A percentile compares a stretch with the other conserved stretches of the same genome.
Evolutionary conservation across 2,888 invertebrate species (phyloP).

Genomic region (Xanthia icteritia): DNA sequence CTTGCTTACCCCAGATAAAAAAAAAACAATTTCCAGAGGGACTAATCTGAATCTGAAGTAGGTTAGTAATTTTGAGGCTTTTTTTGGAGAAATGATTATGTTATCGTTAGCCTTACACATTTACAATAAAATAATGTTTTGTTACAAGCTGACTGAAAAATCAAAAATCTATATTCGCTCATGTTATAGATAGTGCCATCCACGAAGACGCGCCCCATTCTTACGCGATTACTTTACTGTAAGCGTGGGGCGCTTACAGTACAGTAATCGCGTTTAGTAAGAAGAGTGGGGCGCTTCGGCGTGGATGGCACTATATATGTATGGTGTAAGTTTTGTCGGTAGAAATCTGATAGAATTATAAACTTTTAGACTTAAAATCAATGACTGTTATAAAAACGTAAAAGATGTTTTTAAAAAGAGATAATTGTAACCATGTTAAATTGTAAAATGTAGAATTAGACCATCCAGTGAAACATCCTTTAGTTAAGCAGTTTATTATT

Average conservation of each 20-base stretch:
- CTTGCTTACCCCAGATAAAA: background rate
- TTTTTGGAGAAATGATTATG: background rate
- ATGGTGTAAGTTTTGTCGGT: background rate
- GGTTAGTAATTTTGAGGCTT: constrained; percentile 1
- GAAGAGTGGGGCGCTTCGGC: no score
- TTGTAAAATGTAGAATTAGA: background rate
- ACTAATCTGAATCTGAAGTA: background rate
- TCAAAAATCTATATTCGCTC: background rate
- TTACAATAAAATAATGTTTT: constrained; percentile 8
- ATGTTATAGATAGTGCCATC: background rate
- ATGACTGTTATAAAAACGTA: constrained; percentile 7
- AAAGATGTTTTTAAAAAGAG: constrained; percentile 10
- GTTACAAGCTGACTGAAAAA: constrained; percentile 12
- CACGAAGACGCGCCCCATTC: no score
- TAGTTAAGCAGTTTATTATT: constrained; percentile 7
- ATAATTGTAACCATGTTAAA: constrained; percentile 8
- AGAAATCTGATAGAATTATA: background rate
- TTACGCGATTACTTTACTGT: no score
- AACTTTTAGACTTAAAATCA: constrained; percentile 9
- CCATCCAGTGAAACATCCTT: background rate
- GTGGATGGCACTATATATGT: no score
- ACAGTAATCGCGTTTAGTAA: no score
- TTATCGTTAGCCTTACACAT: background rate
- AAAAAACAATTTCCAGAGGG: background rate
- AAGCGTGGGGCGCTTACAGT: no score